Base-by-base conservation (phyloP, 2,113 vertebrate species). In the Cheilinus undulatus region DNA sequence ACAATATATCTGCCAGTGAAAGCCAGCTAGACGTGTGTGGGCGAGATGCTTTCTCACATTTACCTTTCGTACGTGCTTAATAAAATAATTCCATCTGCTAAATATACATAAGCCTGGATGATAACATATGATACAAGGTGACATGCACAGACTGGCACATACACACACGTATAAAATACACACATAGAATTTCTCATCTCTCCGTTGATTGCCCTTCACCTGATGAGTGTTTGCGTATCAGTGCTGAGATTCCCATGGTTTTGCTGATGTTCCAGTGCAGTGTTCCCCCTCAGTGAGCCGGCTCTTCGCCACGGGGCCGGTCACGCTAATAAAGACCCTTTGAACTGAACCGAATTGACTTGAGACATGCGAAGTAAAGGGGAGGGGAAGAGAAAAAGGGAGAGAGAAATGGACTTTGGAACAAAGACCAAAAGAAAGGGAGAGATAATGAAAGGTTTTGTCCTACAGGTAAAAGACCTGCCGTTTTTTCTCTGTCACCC, bases 321-420 rank as follows among this genome's bases (percentile, higher is more conserved):
- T 87, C 88, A 87, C 62, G 85, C 89, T 89, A 85, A 82, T 89
- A 91, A 84, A 87, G 86, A 81, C 80, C 81, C 90, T 91, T 89
- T 90, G 88, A 91, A 89, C 84, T 86, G 73, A 87, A 75, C 75
- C 24, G 75, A 85, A 86, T 88, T 76, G 82, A 86, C 78, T 84
- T 50, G 60, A 82, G 75, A 84, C 80, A 87, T 69, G 83, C 59
- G 24, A 66, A 66, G 62, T 73, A 78, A 73, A 22, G 60, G 54
- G 85, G 71, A 62, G 78, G 78, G 70, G 80, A 80, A 22, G 60
- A 46, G 40, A 66, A 45, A 67, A 78, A 66, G 40, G 67, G 52
- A 67, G 75, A 62, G 71, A 58, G 62, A 82, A 84, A 82, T 73
- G 49, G 63, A 86, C 79, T 83, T 76, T 77, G 56, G 76, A 84